These are phyloP conservation scores for Phania funesta DNA, from an alignment of 2,888 invertebrate species.

Conservation along the genomic window DNA sequence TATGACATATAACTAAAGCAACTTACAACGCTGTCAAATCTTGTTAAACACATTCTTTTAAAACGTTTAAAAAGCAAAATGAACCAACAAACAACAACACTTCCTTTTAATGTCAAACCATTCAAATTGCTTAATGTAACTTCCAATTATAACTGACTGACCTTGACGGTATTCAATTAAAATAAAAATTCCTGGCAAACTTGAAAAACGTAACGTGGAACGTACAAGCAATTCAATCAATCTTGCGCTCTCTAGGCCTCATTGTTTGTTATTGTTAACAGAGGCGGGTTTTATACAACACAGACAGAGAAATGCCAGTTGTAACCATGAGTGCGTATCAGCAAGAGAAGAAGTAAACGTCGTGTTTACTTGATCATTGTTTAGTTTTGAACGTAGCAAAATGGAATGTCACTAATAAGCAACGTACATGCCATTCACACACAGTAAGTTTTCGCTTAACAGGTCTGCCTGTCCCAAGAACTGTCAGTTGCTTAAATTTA, in stretches of 20 bases:
- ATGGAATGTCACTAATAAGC: conserved; percentile 23
- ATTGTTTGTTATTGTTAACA: not conserved
- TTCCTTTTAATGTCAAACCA: too few relatives aligned
- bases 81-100: too few relatives aligned
- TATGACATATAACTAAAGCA: too few relatives aligned
- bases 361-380: conserved; percentile 61
- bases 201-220: not conserved
- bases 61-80: too few relatives aligned
- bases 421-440: conserved; percentile 27
- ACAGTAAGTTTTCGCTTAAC: not conserved
- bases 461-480: conserved; percentile 25
- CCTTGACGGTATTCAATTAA: too few relatives aligned
- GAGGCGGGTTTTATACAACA: conserved; percentile 14
- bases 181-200: conserved; percentile 19
- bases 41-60: too few relatives aligned
- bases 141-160: too few relatives aligned
- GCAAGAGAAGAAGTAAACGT: conserved; percentile 47
- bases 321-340: conserved; percentile 59
- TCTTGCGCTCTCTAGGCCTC: not conserved
- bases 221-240: conserved; percentile 15
- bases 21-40: too few relatives aligned
- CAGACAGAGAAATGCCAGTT: conserved; percentile 38
- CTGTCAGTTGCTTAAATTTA: conserved; percentile 48
- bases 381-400: conserved; percentile 29
- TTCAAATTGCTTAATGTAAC: too few relatives aligned